A percentile compares a stretch with the other conserved stretches of the same genome.
Evolutionary conservation across 1,140 invertebrate species (phyloP).

Genomic region (Drosophila jambulina): DNA sequence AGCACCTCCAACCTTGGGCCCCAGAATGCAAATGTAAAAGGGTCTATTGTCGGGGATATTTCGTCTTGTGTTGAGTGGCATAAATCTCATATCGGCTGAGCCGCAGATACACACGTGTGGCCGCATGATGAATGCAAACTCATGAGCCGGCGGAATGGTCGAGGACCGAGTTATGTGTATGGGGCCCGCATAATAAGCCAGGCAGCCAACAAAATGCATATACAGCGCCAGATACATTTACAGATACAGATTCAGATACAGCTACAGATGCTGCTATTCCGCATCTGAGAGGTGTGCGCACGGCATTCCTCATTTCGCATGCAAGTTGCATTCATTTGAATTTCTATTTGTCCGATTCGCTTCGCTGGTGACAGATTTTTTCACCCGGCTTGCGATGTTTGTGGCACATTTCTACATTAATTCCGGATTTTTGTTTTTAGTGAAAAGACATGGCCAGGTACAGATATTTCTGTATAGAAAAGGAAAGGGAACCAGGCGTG

Average conservation of each 20-base stretch:
- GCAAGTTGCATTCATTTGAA: constrained; percentile 69
- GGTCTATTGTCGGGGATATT: constrained; percentile 59
- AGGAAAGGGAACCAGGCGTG: too few species aligned
- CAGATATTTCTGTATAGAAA: background rate
- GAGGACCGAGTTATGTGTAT: constrained; percentile 18
- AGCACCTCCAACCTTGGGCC: constrained; percentile 37
- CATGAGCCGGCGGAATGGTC: constrained; percentile 22
- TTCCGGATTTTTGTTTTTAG: constrained; percentile 1
- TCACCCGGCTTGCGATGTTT: constrained; percentile 13
- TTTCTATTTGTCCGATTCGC: constrained; percentile 38
- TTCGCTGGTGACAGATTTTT: constrained; percentile 27
- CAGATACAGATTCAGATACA: constrained; percentile 11
- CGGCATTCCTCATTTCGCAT: constrained; percentile 46
- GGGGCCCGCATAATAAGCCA: constrained; percentile 53
- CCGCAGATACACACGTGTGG: constrained; percentile 18
- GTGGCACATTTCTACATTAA: constrained; percentile 16
- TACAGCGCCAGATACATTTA: constrained; percentile 6
- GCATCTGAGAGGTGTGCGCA: constrained; percentile 15
- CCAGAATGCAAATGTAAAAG: constrained; percentile 52
- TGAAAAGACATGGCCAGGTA: background rate
- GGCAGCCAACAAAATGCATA: constrained; percentile 38
- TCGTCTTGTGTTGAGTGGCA: constrained; percentile 58
- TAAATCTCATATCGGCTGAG: constrained; percentile 59
- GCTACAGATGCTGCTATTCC: constrained; percentile 20
- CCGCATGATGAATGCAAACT: constrained; percentile 57